phyloP scores from a whole-genome alignment of 2,797 vertebrate species.

The Odontamblyopus lacepedii region DNA sequence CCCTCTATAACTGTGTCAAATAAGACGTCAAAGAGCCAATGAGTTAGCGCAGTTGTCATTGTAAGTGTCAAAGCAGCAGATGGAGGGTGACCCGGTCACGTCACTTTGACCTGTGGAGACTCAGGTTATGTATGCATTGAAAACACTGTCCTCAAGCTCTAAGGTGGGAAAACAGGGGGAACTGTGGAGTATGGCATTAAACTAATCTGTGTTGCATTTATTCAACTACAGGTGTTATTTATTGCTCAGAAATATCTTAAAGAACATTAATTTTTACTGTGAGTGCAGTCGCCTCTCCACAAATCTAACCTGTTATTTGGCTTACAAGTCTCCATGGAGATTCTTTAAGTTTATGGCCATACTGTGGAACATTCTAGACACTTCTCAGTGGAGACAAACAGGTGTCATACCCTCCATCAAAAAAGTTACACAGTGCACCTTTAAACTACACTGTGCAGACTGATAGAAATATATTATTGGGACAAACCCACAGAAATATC shows the following conservation, averaged over 20 bases:
- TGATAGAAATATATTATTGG: neutral
- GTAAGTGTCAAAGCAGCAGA: slow-evolving; percentile 29
- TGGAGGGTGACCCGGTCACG: slow-evolving; percentile 14
- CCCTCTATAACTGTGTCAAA: slow-evolving; percentile 1
- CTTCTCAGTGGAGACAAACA: no score
- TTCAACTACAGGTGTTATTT: no score
- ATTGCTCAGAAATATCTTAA: no score
- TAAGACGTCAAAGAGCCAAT: slow-evolving; percentile 10
- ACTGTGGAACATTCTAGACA: no score
- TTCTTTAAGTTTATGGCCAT: no score
- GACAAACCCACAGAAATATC: neutral
- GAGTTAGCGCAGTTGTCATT: slow-evolving; percentile 21
- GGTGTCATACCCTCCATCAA: no score
- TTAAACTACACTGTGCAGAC: neutral
- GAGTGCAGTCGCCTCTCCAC: no score
- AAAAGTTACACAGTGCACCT: no score
- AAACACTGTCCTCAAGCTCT: slow-evolving; percentile 14
- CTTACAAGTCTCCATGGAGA: no score
- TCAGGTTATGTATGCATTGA: slow-evolving; percentile 19
- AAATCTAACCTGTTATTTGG: no score
- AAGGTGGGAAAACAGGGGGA: neutral
- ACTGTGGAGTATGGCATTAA: neutral
- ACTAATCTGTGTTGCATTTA: no score
- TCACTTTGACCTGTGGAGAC: slow-evolving; percentile 15
- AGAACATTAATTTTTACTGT: no score